Base-by-base conservation (phyloP, 2,797 vertebrate species). In the Botia almorhae region DNA sequence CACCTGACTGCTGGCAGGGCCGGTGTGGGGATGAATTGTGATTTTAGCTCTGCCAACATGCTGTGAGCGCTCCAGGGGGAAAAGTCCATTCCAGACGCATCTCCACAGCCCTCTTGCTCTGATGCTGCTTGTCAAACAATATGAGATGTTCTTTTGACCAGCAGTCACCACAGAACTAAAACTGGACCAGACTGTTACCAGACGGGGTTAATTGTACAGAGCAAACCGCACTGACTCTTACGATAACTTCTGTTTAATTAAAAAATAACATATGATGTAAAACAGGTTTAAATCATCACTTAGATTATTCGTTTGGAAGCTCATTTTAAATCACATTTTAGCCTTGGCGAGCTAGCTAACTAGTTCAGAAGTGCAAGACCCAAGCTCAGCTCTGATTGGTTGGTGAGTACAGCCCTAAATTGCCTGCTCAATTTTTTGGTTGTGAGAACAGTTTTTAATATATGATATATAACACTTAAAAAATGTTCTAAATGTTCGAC, bases 1-100 rank as follows among this genome's bases (percentile, higher is more conserved):
- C 86, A 81, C 48, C 55, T 76, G 73, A 68, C 71, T 26, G 67
- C 36, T 83, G 83, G 83, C 81, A 67, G 53, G 5, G 58, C 61
- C 10, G n/a, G 60, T 23, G 26, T 69, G 70, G 29, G 65, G 43
- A 83, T 79, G 81, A 82, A 79, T 81, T 82, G 53, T 58, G 67
- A 74, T 76, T 70, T 70, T 69, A 69, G 63, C 65, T 60, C 23
- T 39, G 70, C 70, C 70, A 80, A 74, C 70, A 60, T 68, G 69
- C 61, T 73, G 78, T 74, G 51, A 65, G 65, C 17, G 12, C 55
- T 68, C 61, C 51, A 23, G 69, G 70, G 51, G 63, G 33, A 3
- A 21, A 67, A 65, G 36, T 16, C 69, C 13, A n/a, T 60, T 82
- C 23, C 48, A 78, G 69, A 48, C 68, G 3, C 23, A 13, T 33